Evolutionary conservation across 23 tunicate species (phyloP), one percentile per base, ranked within the genome.

Genomic region (Clavelina lepadiformis): DNA sequence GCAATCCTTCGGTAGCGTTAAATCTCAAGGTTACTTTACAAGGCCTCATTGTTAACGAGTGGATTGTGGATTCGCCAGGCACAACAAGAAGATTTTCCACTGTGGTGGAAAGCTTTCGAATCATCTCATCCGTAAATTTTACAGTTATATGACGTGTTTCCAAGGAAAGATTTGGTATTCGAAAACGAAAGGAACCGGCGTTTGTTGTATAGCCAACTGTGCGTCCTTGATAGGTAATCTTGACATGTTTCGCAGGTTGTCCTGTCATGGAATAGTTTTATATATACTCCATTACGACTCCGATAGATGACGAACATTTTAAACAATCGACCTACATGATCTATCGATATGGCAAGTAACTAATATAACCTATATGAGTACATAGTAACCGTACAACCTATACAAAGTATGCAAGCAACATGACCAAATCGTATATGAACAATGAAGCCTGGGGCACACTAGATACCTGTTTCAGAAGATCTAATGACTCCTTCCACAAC

Each of bases 401-500:
- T n/a, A n/a, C n/a, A 41, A 41, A 41, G 13, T 41, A 8, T 15
- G 15, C 11, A 41, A 8, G 20, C 59, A 20, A 53, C 59, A 53
- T 53, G 59, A 18, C 24, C 21, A n/a, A n/a, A n/a, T n/a, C n/a
- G n/a, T 44, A 13, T 44, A 11, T 13, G 18, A 18, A 44, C 18
- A 44, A 44, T 11, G 18, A 44, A 44, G 50, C 13, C 18, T 44
- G 18, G 50, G 18, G 15, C 50, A 27, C 45, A 6, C 20, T 6
- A 54, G 68, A 31, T 31, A 81, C 97, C 97, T 13, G 65, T 33
- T 35, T 25, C 56, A 28, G 73, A 41, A 28, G 74, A 41, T 41
- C 35, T 63, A 32, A 89, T 66, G 3, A 74, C 89, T 2, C 97
- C 97, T 63, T 89, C 97, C 28, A 89, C 83, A 23, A 74, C 65